These are phyloP conservation scores for Andrena camellia DNA, from an alignment of 2,888 invertebrate species.

Conservation along the genomic window DNA sequence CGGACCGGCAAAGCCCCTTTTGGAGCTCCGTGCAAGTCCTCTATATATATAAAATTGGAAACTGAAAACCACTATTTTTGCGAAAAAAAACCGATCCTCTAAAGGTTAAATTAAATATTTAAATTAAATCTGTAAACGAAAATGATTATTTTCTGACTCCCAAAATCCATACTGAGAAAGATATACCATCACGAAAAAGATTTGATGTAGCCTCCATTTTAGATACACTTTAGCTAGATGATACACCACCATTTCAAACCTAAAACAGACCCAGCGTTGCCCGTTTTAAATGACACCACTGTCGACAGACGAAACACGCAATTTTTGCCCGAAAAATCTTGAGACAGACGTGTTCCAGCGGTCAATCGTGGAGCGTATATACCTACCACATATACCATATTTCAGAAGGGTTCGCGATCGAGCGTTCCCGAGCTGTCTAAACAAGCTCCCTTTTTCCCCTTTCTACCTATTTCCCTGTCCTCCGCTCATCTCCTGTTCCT, in stretches of 20 bases:
- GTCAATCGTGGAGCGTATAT: background rate
- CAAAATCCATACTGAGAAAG: too few relatives aligned
- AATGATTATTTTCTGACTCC: too few relatives aligned
- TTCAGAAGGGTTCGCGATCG: constrained; percentile 23
- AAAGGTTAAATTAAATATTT: too few relatives aligned
- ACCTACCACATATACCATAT: background rate
- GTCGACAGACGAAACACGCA: background rate
- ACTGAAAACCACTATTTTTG: too few relatives aligned
- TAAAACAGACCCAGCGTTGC: background rate
- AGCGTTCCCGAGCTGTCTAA: constrained; percentile 38
- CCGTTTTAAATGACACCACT: background rate
- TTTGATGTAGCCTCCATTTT: too few relatives aligned
- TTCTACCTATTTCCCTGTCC: constrained; percentile 39
- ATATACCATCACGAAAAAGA: too few relatives aligned
- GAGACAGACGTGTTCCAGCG: background rate
- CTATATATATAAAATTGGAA: too few relatives aligned
- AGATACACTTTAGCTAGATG: too few relatives aligned
- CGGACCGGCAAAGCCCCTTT: too few relatives aligned
- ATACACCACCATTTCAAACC: background rate
- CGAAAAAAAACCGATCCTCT: too few relatives aligned
- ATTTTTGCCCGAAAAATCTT: background rate
- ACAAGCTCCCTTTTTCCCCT: constrained; percentile 37
- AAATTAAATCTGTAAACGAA: too few relatives aligned
- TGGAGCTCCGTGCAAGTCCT: too few relatives aligned
- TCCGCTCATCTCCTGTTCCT: constrained; percentile 62